phyloP scores from a whole-genome alignment of 2,797 vertebrate species.

The Eospalax fontanierii region DNA sequence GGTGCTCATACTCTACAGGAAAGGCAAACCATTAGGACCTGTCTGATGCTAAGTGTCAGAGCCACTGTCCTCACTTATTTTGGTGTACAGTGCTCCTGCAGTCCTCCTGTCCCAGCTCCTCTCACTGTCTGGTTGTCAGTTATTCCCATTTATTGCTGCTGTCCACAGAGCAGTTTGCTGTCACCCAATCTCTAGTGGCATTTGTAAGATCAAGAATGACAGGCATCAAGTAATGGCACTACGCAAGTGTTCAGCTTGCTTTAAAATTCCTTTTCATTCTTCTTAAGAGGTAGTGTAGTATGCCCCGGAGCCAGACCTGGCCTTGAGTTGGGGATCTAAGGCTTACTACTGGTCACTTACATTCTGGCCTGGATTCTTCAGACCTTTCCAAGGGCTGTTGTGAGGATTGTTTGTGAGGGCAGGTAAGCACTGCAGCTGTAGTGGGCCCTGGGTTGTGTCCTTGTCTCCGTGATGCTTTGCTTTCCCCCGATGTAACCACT shows the following conservation, averaged over 20 bases:
- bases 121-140: background rate
- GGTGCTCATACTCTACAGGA: background rate
- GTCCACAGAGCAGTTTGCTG: background rate
- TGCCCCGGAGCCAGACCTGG: background rate
- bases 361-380: background rate
- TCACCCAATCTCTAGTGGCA: background rate
- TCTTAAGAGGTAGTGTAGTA: background rate
- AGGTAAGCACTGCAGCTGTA: too few species aligned
- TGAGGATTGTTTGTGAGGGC: background rate
- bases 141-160: background rate
- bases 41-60: background rate
- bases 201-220: background rate
- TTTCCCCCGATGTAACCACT: background rate
- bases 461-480: background rate
- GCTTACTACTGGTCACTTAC: background rate
- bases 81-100: background rate
- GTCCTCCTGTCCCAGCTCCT: too few species aligned
- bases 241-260: background rate
- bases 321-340: background rate
- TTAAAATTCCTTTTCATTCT: background rate
- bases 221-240: background rate
- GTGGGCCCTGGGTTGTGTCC: background rate
- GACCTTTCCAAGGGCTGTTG: too few species aligned
- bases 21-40: slow-evolving; percentile 1
- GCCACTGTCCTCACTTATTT: background rate